Conservation (phyloP, 2,888 invertebrate species). For the Autographa gamma region DNA sequence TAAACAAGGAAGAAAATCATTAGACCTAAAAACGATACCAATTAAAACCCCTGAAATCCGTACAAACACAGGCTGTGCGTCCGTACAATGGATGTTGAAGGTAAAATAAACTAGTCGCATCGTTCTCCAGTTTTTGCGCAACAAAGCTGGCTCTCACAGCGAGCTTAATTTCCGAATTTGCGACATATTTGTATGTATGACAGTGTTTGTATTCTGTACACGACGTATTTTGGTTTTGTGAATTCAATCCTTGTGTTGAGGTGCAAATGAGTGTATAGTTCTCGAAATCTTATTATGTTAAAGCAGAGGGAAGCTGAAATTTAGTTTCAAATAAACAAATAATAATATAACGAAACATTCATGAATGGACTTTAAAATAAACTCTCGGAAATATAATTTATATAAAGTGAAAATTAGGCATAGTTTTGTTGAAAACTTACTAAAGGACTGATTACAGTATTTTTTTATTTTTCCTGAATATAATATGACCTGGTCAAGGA, state of each 20-base stretch:
- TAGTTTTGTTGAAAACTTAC: too few relatives aligned
- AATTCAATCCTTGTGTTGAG: constrained; percentile 51
- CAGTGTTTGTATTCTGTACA: constrained; percentile 45
- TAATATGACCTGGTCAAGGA: not conserved
- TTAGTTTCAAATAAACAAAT: constrained; percentile 3
- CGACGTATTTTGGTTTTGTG: constrained; percentile 50
- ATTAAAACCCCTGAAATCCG: constrained; percentile 8
- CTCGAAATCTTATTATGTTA: constrained; percentile 34
- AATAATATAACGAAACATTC: not conserved
- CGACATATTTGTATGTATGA: constrained; percentile 57
- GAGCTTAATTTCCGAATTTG: constrained; percentile 57
- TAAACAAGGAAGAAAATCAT: not conserved
- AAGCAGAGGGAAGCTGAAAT: constrained; percentile 28
- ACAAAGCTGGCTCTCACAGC: constrained; percentile 45
- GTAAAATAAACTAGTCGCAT: constrained; percentile 54
- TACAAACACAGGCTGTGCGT: not conserved
- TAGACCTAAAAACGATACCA: constrained; percentile 13
- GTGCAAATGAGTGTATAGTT: constrained; percentile 42
- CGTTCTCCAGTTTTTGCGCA: constrained; percentile 55
- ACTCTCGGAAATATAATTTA: not conserved
- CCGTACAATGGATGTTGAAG: constrained; percentile 43
- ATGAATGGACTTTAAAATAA: constrained; percentile 1
- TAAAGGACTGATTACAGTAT: too few relatives aligned
- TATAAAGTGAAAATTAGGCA: not conserved
- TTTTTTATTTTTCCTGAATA: too few relatives aligned